Conservation (phyloP, 2,888 invertebrate species). For the Keiferia lycopersicella region DNA sequence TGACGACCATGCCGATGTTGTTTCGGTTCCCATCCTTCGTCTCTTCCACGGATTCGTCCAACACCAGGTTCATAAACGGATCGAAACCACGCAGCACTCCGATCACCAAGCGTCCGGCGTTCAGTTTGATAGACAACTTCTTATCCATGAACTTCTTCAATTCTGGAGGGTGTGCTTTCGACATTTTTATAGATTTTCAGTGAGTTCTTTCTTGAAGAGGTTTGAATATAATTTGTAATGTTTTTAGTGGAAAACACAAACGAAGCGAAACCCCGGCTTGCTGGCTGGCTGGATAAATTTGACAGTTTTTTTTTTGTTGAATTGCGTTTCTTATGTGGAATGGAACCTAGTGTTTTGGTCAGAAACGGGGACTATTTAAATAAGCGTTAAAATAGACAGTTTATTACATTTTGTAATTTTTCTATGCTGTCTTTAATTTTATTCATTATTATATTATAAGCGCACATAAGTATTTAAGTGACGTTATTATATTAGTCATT, state of each 20-base stretch:
- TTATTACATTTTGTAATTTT: too few species aligned
- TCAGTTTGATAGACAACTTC: constrained; percentile 93
- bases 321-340: too few species aligned
- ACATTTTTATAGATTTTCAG: constrained; percentile 84
- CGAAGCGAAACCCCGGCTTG: not conserved
- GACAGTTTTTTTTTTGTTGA: too few species aligned
- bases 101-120: constrained; percentile 95
- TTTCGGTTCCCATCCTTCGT: constrained; percentile 94
- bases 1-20: constrained; percentile 97
- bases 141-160: constrained; percentile 99
- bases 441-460: too few species aligned
- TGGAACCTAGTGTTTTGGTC: too few species aligned
- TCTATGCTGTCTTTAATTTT: too few species aligned
- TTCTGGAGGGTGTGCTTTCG: constrained; percentile 98
- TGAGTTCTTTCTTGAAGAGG: not conserved
- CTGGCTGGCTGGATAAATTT: too few species aligned
- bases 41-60: constrained; percentile 97
- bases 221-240: not conserved
- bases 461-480: too few species aligned
- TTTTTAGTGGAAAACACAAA: not conserved
- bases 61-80: constrained; percentile 99
- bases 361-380: too few species aligned
- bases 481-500: too few species aligned
- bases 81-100: constrained; percentile 98
- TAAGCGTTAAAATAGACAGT: too few species aligned